These are phyloP conservation scores for Melanostigma gelatinosum DNA, from an alignment of 2,113 vertebrate species.

Conservation along the genomic window DNA sequence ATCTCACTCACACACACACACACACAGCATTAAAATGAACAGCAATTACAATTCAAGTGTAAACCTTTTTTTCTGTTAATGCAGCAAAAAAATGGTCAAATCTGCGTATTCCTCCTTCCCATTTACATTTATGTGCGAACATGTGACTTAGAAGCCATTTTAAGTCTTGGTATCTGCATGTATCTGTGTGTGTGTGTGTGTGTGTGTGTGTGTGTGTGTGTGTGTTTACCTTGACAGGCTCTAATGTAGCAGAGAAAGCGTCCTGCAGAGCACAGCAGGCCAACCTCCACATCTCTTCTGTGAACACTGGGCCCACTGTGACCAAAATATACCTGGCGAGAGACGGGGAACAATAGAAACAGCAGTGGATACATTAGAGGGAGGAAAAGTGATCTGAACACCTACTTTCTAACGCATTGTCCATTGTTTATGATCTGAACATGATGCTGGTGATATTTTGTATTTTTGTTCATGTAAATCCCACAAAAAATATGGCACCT, in stretches of 20 bases:
- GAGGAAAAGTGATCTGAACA: neutral
- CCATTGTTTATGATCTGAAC: neutral
- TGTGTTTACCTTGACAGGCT: slow-evolving; percentile 93
- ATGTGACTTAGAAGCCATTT: neutral
- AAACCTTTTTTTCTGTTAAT: no score
- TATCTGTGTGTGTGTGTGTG: neutral
- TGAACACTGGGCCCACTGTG: slow-evolving; percentile 95
- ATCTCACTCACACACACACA: no score
- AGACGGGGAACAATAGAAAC: fast-evolving
- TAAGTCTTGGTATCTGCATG: neutral
- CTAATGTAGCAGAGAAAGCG: slow-evolving; percentile 94
- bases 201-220: slow-evolving; percentile 3
- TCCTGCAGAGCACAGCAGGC: slow-evolving; percentile 96
- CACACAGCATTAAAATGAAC: no score
- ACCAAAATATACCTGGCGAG: slow-evolving; percentile 92
- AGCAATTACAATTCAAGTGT: no score
- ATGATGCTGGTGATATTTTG: no score
- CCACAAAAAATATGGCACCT: no score
- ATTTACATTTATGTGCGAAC: neutral
- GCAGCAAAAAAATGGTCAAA: no score
- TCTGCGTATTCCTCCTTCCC: neutral
- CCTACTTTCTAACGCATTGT: neutral
- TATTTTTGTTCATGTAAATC: no score
- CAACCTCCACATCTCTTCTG: slow-evolving; percentile 97
- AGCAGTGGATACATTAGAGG: neutral